Conservation (phyloP, 1,140 invertebrate genomes). For the Stegodyphus mimosarum region DNA sequence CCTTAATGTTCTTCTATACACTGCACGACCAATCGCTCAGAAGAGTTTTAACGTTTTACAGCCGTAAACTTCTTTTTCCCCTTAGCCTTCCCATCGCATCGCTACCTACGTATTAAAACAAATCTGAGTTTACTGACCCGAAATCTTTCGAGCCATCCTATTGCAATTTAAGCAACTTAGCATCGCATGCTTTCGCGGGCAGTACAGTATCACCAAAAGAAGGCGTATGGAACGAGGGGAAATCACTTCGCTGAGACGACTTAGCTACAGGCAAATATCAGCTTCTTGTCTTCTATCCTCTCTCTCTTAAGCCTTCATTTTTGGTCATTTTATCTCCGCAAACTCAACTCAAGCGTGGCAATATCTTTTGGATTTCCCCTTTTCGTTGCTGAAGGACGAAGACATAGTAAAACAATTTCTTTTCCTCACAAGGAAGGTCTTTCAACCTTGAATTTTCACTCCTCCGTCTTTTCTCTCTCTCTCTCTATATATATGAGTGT, state of each 20-base stretch:
- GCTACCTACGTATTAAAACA: not conserved
- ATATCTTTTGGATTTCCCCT: not conserved
- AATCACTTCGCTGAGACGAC: not conserved
- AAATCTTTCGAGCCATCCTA: not conserved
- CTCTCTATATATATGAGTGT: too few relatives aligned
- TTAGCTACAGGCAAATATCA: not conserved
- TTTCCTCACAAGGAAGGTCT: too few relatives aligned
- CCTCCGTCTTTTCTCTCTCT: too few relatives aligned
- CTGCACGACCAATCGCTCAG: too few relatives aligned
- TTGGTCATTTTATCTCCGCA: too few relatives aligned
- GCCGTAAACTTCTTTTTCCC: too few relatives aligned
- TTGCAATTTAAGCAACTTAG: not conserved
- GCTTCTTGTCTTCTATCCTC: not conserved
- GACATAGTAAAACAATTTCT: too few relatives aligned
- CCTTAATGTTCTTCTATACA: too few relatives aligned
- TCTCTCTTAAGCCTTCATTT: not conserved
- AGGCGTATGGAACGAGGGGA: not conserved
- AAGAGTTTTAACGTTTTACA: too few relatives aligned
- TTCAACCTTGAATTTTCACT: too few relatives aligned
- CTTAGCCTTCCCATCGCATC: not conserved
- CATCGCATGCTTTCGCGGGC: not conserved
- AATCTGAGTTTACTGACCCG: not conserved
- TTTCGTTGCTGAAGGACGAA: not conserved
- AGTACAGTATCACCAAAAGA: not conserved
- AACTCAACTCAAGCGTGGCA: not conserved